Evolutionary conservation across 2,797 vertebrate species (phyloP).

Genomic region (Sphenopsis melanotis): DNA sequence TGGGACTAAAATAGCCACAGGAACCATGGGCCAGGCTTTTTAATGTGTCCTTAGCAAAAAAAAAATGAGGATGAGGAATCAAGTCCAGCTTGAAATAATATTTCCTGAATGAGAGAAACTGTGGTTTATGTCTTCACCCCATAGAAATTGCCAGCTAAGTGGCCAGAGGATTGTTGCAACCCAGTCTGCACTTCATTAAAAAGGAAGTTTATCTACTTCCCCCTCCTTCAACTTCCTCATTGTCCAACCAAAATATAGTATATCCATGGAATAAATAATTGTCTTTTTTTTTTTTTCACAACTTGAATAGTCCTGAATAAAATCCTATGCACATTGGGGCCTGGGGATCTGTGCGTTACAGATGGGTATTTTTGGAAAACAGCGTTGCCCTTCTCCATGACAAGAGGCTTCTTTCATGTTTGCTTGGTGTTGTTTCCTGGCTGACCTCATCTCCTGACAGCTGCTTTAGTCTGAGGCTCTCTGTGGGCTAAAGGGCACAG

Average conservation of each 20-base stretch:
- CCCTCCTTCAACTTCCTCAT: accelerated
- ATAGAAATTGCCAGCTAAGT: background rate
- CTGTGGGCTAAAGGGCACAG: background rate
- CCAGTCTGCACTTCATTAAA: background rate
- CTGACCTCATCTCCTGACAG: background rate
- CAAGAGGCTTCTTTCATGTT: background rate
- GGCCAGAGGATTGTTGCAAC: background rate
- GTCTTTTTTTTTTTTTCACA: accelerated
- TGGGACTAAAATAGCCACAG: background rate
- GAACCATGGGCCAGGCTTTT: background rate
- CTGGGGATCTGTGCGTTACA: background rate
- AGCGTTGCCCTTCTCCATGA: background rate
- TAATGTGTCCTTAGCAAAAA: background rate
- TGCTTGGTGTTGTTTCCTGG: background rate
- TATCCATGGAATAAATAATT: background rate
- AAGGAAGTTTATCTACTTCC: background rate
- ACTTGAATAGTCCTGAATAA: background rate
- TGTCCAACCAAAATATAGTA: background rate
- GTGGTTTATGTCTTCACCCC: background rate
- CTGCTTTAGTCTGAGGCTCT: background rate
- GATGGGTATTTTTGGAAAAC: background rate
- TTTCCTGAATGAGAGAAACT: background rate
- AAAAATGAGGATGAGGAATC: background rate
- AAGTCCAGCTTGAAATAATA: background rate
- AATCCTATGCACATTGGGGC: background rate